phyloP scores from a whole-genome alignment of 2,113 vertebrate genomes.

The Ceratotherium simum region DNA sequence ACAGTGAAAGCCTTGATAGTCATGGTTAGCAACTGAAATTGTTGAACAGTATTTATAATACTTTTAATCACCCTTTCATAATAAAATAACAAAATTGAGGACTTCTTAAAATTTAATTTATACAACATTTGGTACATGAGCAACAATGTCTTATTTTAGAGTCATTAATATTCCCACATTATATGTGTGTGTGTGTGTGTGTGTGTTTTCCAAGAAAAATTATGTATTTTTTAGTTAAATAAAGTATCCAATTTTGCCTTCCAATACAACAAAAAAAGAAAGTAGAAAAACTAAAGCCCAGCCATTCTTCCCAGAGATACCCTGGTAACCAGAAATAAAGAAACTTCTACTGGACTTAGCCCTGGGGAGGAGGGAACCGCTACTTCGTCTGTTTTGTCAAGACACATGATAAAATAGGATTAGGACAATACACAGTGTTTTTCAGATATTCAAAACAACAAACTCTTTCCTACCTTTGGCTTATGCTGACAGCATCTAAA shows the following conservation, averaged over 20 bases:
- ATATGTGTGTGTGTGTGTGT: background rate
- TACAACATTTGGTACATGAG: slow-evolving; percentile 45
- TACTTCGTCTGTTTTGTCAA: slow-evolving; percentile 47
- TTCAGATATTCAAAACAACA: slow-evolving; percentile 4
- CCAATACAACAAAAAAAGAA: slow-evolving; percentile 25
- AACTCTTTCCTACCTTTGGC: background rate
- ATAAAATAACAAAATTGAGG: slow-evolving; percentile 57
- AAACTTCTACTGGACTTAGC: slow-evolving; percentile 50
- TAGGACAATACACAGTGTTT: background rate
- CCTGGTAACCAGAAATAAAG: slow-evolving; percentile 35
- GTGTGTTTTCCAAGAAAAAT: background rate
- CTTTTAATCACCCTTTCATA: slow-evolving; percentile 54
- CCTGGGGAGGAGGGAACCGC: slow-evolving; percentile 55
- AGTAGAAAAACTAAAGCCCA: slow-evolving; percentile 20
- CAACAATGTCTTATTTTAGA: slow-evolving; percentile 66
- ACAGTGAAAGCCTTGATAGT: slow-evolving; percentile 66
- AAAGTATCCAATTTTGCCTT: slow-evolving; percentile 48
- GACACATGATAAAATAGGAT: slow-evolving; percentile 36
- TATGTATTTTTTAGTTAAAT: background rate
- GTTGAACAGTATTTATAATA: slow-evolving; percentile 66
- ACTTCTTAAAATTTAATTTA: slow-evolving; percentile 76
- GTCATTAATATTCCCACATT: slow-evolving; percentile 11
- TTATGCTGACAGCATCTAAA: background rate
- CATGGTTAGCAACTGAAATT: slow-evolving; percentile 71
- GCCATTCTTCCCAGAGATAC: slow-evolving; percentile 31